Percentiles rank a stretch among this genome's conserved stretches.
phyloP scores from a whole-genome alignment of 2,113 vertebrate genomes.

The Bombycilla garrulus region DNA sequence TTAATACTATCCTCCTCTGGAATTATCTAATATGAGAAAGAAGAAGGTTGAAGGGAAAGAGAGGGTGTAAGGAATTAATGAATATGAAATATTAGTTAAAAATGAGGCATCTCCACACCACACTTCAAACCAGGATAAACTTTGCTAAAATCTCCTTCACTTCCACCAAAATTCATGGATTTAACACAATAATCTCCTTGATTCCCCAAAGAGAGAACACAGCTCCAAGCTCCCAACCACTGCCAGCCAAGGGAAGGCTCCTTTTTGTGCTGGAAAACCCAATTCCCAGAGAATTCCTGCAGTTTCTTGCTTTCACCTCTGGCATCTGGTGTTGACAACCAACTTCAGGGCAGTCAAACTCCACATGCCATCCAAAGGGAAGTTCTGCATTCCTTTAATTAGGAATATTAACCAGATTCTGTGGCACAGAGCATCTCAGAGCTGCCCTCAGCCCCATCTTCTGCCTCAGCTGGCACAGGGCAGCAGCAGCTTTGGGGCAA shows the following conservation, averaged over 20 bases:
- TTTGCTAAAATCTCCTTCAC: neutral
- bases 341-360: neutral
- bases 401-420: neutral
- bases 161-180: neutral
- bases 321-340: neutral
- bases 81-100: neutral
- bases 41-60: neutral
- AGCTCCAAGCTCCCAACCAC: neutral
- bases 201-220: neutral
- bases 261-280: neutral
- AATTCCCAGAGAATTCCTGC: neutral
- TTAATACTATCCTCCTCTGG: too few species aligned
- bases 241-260: rapidly evolving
- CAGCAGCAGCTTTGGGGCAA: neutral
- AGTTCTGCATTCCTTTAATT: neutral
- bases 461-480: neutral
- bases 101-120: neutral
- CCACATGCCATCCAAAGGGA: neutral
- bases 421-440: neutral
- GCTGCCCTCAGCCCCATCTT: neutral
- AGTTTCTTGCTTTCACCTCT: neutral
- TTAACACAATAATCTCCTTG: neutral
- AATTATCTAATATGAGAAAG: neutral
- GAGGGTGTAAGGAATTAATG: neutral
- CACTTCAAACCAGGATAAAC: neutral